Evolutionary conservation across 1,140 invertebrate genomes (phyloP), one percentile per base, ranked within the genome.

Genomic region (Apis dorsata): DNA sequence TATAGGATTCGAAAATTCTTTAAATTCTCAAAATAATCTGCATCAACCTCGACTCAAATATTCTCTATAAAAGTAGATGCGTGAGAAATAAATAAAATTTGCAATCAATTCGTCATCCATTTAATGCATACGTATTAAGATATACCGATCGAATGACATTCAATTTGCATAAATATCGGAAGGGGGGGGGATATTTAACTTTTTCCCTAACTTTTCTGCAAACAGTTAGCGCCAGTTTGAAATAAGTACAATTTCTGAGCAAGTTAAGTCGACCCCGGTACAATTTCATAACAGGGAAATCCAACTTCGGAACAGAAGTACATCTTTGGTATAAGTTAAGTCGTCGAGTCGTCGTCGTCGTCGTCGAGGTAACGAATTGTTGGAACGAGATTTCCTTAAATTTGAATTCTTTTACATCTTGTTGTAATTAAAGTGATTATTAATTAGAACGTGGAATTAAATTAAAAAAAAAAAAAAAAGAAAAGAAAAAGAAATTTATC

Each of bases 221-320:
- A 75, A 75, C 73, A 62, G 73, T 62, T 62, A 51, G 34, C 17
- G 19, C 34, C 19, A 75, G 44, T 75, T 75, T 28, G n/a, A 63
- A 63, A 62, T 74, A 49, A 74, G 73, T 63, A 75, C n/a, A 75
- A 75, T 76, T 57, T 28, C 60, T 28, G 24, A 63, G 60, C 34
- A 7, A 75, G 73, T 75, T 75, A 75, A 76, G 60, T 76, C 74
- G 60, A 76, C 44, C 59, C 49, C 44, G 24, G 59, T 51, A 63
- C 74, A 51, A 76, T 76, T 63, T 76, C 60, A 28, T 76, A 76
- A 76, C 74, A 76, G 63, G 74, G 60, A 51, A 53, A 76, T 76
- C 60, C n/a, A 76, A 76, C 74, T 76, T 63, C 24, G 11, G 74
- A 28, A 53, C 74, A 53, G 34, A 34, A 63, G 59, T 76, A 51